A percentile compares a stretch with the other conserved stretches of the same genome.
These are phyloP conservation scores for Phalacrocorax carbo DNA, from an alignment of 2,113 vertebrate genomes.

Conservation along the genomic window DNA sequence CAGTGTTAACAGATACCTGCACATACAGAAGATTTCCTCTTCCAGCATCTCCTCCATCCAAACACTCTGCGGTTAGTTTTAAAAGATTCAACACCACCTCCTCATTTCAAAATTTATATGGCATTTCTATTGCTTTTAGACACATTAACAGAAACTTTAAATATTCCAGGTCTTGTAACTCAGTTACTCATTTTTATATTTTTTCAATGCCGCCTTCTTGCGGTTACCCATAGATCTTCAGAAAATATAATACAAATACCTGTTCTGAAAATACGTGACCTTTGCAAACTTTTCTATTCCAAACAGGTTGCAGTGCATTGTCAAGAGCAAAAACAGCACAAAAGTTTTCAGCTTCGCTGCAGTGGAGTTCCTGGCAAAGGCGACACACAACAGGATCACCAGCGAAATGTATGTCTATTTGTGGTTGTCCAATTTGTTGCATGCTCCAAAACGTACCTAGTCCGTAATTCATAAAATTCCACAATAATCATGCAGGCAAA, in stretches of 20 bases:
- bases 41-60: neutral
- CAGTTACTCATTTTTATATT: neutral
- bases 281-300: neutral
- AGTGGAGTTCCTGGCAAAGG: neutral
- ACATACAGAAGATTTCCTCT: neutral
- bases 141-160: neutral
- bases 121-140: neutral
- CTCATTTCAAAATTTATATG: neutral
- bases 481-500: neutral
- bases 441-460: neutral
- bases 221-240: neutral
- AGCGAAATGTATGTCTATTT: neutral
- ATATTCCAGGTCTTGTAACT: neutral
- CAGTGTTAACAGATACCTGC: neutral
- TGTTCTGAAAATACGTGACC: neutral
- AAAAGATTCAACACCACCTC: neutral
- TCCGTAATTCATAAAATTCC: neutral
- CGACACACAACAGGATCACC: neutral
- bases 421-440: neutral
- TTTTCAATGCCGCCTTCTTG: neutral
- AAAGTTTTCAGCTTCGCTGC: neutral
- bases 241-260: neutral
- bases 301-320: neutral
- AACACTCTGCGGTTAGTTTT: neutral
- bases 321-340: neutral